Evolutionary conservation across 92 coral and sea anemone genomes (phyloP).

Genomic region (Virgularia gustaviana): DNA sequence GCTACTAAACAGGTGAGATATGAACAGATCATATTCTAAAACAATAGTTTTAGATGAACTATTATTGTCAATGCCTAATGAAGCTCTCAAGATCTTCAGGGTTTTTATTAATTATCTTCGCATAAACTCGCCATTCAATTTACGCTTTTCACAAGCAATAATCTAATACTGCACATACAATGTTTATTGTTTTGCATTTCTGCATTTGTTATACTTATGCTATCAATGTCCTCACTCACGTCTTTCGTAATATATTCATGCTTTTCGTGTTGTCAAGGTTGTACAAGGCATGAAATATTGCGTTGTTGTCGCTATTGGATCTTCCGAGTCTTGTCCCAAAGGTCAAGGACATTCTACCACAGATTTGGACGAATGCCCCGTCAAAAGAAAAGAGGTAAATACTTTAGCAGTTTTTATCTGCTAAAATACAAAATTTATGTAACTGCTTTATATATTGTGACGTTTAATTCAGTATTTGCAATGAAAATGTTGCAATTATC

Average conservation of each 20-base stretch:
- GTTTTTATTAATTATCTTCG: no score
- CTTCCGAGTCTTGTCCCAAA: conserved; percentile 73
- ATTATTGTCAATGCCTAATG: no score
- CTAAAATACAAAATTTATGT: no score
- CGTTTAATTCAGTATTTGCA: neutral
- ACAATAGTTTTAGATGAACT: no score
- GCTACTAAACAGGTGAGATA: conserved; percentile 79
- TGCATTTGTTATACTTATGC: neutral
- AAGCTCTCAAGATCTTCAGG: no score
- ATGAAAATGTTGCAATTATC: neutral
- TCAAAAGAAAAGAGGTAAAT: conserved; percentile 74
- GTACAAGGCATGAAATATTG: conserved; percentile 88
- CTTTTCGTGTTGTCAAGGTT: conserved; percentile 62
- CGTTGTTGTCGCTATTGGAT: conserved; percentile 69
- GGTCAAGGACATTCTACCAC: conserved; percentile 67
- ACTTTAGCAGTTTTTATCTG: no score
- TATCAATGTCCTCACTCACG: neutral
- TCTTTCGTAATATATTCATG: neutral
- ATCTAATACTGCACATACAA: neutral
- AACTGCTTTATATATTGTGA: no score
- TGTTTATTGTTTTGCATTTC: neutral
- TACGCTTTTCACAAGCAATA: no score
- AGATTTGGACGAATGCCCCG: conserved; percentile 70
- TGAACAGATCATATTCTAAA: no score
- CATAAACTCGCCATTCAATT: no score